Percentiles rank a stretch among this genome's conserved stretches.
Conservation (phyloP, 2,888 invertebrate species). For the Apoda limacodes region DNA sequence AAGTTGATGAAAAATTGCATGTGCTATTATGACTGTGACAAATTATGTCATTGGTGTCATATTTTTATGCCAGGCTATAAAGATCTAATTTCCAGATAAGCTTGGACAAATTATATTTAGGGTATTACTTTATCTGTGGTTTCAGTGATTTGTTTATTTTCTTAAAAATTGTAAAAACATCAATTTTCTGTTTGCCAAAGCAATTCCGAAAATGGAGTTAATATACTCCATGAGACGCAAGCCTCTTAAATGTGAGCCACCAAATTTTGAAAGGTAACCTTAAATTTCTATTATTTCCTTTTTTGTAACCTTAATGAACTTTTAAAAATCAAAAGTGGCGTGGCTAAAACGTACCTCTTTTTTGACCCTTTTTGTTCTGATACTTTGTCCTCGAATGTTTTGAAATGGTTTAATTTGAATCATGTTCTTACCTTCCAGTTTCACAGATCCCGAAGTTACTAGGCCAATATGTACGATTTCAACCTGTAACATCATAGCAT, state of each 20-base stretch:
- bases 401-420: background rate
- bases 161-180: background rate
- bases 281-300: too few species aligned
- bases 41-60: too few species aligned
- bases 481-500: constrained; percentile 84
- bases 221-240: constrained; percentile 66
- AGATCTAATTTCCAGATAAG: too few species aligned
- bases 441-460: constrained; percentile 41
- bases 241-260: constrained; percentile 61
- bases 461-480: constrained; percentile 82
- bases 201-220: constrained; percentile 48
- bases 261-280: constrained; percentile 57
- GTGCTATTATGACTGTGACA: too few species aligned
- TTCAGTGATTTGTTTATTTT: background rate
- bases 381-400: background rate
- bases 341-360: too few species aligned
- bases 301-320: too few species aligned
- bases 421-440: constrained; percentile 25
- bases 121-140: background rate
- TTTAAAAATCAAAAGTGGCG: too few species aligned
- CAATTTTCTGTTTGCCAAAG: background rate
- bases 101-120: background rate
- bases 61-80: too few species aligned
- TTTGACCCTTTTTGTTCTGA: background rate
- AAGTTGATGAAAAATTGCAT: too few species aligned